Percentiles rank a stretch among this genome's conserved stretches.
phyloP scores from a whole-genome alignment of 2,113 vertebrate species.

The Circaetus gallicus region DNA sequence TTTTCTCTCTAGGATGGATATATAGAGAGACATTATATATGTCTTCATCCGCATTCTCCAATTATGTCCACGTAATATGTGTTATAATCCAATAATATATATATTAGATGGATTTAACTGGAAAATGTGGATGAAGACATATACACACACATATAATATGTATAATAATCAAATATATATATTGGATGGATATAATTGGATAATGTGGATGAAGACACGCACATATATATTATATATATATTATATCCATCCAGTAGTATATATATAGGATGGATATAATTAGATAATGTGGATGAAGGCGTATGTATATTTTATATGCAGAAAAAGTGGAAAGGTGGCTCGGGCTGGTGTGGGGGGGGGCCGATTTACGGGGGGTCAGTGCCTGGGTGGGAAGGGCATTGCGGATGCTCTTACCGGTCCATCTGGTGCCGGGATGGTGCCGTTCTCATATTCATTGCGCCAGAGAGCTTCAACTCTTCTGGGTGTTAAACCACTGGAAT shows the following conservation, averaged over 20 bases:
- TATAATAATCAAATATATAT: background rate
- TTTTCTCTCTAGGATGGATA: background rate
- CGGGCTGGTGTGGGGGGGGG: background rate
- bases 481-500: background rate
- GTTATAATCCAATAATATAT: background rate
- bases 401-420: background rate
- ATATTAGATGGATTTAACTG: background rate
- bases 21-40: background rate
- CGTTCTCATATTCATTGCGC: background rate
- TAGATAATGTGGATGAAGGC: background rate
- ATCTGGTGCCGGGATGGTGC: background rate
- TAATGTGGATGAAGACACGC: background rate
- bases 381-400: background rate
- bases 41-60: background rate
- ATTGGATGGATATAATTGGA: background rate
- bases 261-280: background rate
- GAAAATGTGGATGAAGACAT: background rate
- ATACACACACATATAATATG: background rate
- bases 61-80: background rate
- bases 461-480: background rate
- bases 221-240: no score
- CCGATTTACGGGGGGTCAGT: background rate
- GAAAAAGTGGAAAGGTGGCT: background rate
- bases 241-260: no score
- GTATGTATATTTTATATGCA: background rate